Evolutionary conservation across 2,888 invertebrate species (phyloP).

Genomic region (Heliconius charithonia): DNA sequence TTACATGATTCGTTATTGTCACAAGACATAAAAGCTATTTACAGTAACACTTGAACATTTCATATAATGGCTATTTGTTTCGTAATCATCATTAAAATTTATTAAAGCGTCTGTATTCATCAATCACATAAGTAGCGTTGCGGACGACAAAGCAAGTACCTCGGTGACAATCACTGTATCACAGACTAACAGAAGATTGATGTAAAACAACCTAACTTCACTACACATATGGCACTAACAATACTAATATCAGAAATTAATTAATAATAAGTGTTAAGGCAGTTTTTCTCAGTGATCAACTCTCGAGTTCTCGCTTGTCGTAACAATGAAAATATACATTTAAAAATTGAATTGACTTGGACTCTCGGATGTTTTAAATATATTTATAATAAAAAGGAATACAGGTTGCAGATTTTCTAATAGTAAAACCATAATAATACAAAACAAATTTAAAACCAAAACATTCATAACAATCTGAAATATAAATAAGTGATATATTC

Average conservation of each 20-base stretch:
- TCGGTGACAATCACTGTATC: slow-evolving; percentile 74
- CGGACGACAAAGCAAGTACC: slow-evolving; percentile 65
- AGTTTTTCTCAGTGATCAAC: slow-evolving; percentile 52
- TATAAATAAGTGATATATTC: background rate
- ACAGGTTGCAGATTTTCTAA: slow-evolving; percentile 70
- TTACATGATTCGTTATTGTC: slow-evolving; percentile 35
- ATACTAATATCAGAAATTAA: slow-evolving; percentile 62
- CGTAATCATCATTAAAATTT: slow-evolving; percentile 23
- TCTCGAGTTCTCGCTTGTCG: slow-evolving; percentile 37
- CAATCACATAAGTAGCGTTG: slow-evolving; percentile 46
- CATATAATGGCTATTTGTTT: slow-evolving; percentile 24
- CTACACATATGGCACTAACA: slow-evolving; percentile 80
- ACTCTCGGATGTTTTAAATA: slow-evolving; percentile 75
- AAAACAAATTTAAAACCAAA: background rate
- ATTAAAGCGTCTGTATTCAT: slow-evolving; percentile 45
- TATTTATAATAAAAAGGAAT: slow-evolving; percentile 77
- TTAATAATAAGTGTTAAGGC: slow-evolving; percentile 56
- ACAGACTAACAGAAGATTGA: slow-evolving; percentile 80
- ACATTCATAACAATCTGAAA: slow-evolving; percentile 10
- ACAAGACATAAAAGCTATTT: slow-evolving; percentile 32
- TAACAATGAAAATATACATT: background rate
- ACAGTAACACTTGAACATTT: slow-evolving; percentile 25
- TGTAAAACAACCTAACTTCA: slow-evolving; percentile 66
- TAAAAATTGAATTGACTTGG: slow-evolving; percentile 29
- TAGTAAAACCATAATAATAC: slow-evolving; percentile 61